These are phyloP conservation scores for Drosophila yooni DNA, from an alignment of 2,888 invertebrate species.

Conservation along the genomic window DNA sequence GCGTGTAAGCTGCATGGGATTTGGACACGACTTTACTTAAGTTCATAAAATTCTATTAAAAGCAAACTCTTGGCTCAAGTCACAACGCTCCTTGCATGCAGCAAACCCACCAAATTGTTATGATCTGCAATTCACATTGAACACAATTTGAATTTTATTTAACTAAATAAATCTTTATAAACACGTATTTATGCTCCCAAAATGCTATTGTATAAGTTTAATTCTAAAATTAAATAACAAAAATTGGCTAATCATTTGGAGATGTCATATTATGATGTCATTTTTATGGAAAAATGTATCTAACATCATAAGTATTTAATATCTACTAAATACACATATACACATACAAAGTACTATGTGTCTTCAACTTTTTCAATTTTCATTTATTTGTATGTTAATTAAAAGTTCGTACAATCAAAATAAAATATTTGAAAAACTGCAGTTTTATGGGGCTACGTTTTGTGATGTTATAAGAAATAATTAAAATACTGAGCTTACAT, in stretches of 20 bases:
- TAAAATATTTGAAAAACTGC: background rate
- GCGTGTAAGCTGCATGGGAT: conserved; percentile 70
- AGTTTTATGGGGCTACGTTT: background rate
- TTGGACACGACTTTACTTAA: conserved; percentile 79
- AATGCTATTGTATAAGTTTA: background rate
- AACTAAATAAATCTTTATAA: background rate
- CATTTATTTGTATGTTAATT: background rate
- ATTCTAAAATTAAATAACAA: background rate
- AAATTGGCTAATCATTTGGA: background rate
- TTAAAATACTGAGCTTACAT: background rate
- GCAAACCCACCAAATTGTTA: conserved; percentile 35
- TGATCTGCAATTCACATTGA: conserved; percentile 38
- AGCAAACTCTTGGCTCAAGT: conserved; percentile 49
- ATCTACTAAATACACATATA: background rate
- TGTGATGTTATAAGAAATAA: background rate
- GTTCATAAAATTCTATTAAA: conserved; percentile 80
- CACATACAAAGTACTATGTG: background rate
- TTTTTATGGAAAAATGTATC: background rate
- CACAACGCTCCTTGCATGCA: conserved; percentile 47
- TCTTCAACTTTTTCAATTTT: background rate
- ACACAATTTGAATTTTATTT: conserved; percentile 25
- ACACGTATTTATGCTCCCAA: background rate
- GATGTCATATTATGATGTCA: background rate
- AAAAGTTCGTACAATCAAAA: background rate
- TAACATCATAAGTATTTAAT: no score